Evolutionary conservation across 2,888 invertebrate genomes (phyloP).

Genomic region (Tenthredo livida): DNA sequence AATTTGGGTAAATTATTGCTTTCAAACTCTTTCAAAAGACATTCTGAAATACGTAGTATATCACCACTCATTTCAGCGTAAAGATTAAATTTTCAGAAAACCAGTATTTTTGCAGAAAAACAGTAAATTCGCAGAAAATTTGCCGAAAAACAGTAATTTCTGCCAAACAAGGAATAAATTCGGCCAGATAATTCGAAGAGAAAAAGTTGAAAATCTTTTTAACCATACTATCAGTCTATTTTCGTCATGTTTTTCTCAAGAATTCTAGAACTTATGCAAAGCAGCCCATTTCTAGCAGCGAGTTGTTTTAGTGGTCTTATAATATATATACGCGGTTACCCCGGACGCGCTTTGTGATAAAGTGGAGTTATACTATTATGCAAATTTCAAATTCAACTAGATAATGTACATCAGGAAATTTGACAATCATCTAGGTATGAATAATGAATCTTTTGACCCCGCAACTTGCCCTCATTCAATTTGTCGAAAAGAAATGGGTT

Average conservation of each 20-base stretch:
- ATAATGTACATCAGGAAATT: neutral
- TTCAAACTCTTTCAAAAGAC: neutral
- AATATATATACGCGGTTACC: neutral
- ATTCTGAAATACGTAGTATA: neutral
- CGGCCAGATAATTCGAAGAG: neutral
- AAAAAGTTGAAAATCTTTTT: neutral
- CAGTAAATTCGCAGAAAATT: too few species aligned
- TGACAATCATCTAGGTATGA: neutral
- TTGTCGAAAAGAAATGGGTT: neutral
- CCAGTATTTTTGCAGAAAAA: too few species aligned
- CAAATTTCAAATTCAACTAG: neutral
- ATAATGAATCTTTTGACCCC: neutral
- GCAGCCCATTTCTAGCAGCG: neutral
- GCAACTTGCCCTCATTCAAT: neutral
- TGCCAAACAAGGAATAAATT: neutral
- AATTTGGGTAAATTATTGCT: too few species aligned
- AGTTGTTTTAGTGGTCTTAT: neutral
- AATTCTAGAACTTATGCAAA: neutral
- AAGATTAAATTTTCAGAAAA: too few species aligned
- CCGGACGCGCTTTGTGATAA: neutral
- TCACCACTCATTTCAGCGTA: too few species aligned
- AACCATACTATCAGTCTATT: neutral
- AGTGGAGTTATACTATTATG: neutral
- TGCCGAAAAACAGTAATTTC: neutral
- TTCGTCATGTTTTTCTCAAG: too few species aligned